Conservation (phyloP, 2,113 vertebrate species). For the human (Homo sapiens) region DNA sequence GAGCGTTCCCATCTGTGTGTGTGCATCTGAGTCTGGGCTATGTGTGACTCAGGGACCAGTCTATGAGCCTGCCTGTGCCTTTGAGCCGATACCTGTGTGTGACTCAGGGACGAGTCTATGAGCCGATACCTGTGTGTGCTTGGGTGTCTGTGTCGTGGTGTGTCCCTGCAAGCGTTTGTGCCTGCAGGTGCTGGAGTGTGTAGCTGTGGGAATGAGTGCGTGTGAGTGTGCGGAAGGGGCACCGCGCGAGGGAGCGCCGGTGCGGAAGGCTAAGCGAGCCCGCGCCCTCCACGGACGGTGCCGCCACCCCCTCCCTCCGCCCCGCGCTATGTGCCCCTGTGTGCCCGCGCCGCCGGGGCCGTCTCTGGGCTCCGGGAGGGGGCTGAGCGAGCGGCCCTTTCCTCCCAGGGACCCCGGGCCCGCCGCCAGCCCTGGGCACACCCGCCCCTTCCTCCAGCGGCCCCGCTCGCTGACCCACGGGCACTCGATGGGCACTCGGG, state of each 20-base stretch:
- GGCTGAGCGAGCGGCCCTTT: neutral
- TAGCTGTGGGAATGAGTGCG: neutral
- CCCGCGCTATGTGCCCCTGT: neutral
- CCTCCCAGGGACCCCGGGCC: neutral
- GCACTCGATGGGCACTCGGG: neutral
- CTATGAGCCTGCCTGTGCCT: neutral
- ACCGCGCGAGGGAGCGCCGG: rapidly evolving
- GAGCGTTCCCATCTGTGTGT: neutral
- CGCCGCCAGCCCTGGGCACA: neutral
- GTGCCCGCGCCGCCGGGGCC: neutral
- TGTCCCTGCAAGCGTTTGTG: neutral
- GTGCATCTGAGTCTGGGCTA: neutral
- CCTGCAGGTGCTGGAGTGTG: neutral
- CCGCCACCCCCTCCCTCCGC: rapidly evolving
- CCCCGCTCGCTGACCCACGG: rapidly evolving
- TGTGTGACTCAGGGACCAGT: neutral
- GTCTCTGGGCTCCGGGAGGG: neutral
- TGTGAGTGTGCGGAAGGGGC: neutral
- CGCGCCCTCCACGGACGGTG: no score
- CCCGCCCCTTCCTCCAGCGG: neutral
- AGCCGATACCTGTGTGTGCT: neutral
- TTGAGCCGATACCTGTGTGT: neutral
- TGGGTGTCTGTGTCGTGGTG: neutral
- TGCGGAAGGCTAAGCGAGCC: neutral
- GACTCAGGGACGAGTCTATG: neutral